phyloP scores from a whole-genome alignment of 2,113 vertebrate species.

The Oreochromis aureus region DNA sequence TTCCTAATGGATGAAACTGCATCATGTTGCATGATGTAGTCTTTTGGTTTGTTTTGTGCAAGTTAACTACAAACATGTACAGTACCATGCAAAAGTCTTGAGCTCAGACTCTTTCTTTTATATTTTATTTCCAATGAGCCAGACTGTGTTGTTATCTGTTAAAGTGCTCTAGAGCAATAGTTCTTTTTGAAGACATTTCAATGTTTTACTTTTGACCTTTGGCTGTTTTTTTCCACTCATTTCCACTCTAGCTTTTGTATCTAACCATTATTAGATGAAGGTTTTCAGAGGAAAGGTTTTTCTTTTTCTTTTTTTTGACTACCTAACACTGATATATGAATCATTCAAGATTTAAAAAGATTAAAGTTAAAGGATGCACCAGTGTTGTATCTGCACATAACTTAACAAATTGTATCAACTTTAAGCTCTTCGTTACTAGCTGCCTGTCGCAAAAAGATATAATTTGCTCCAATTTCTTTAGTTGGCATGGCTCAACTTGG shows the following conservation, averaged over 20 bases:
- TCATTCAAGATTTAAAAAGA: not conserved
- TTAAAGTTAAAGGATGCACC: not conserved
- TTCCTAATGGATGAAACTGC: not conserved
- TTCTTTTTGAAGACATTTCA: not conserved
- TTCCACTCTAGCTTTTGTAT: not conserved
- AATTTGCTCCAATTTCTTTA: not conserved
- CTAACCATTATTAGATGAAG: not conserved
- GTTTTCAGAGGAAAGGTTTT: not conserved
- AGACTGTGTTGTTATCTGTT: not conserved
- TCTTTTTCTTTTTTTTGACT: accelerated
- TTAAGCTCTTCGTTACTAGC: not conserved
- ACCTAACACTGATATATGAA: not conserved
- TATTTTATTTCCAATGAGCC: not conserved
- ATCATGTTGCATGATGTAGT: not conserved
- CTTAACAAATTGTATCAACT: not conserved
- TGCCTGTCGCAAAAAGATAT: not conserved
- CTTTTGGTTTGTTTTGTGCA: not conserved
- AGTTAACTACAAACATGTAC: not conserved
- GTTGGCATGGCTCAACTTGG: not conserved
- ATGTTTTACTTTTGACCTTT: not conserved
- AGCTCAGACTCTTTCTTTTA: not conserved
- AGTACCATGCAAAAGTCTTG: not conserved
- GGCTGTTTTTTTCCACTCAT: not conserved
- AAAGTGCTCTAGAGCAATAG: not conserved
- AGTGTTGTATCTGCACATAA: not conserved